Evolutionary conservation across 2,113 vertebrate genomes (phyloP), one percentile per base, ranked within the genome.

Genomic region (Ctenodactylus gundi): DNA sequence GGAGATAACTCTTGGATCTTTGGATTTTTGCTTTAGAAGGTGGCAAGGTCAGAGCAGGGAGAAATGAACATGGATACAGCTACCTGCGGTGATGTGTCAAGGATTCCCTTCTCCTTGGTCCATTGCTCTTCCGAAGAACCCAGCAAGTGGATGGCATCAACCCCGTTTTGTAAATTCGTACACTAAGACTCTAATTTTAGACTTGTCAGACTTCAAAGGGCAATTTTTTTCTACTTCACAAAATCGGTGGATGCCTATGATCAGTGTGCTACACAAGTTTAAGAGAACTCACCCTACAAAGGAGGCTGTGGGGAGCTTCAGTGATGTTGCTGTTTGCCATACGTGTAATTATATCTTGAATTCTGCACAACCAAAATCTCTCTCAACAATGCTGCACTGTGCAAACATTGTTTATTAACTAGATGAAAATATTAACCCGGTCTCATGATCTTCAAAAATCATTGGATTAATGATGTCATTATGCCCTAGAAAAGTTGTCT

Each of bases 401-500:
- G 62, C 8, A 64, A 41, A 77, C 20, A 60, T 25, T 46, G 39
- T 85, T 41, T 51, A 34, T 36, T n/a, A n/a, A n/a, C n/a, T 83
- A 64, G n/a, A 13, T 72, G 27, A 89, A 86, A 87, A 82, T 80
- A 83, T n/a, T 55, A 70, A 78, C 5, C 39, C 11, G 7, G 23
- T 25, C 15, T 29, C 21, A 41, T 86, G 14, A 31, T 27, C 44
- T 78, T 70, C 36, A 39, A 31, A 77, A 80, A 70, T 76, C 25
- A 57, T 67, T 86, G 41, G 67, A 49, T 57, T 80, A 44, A 84
- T 34, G 60, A 62, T 65, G 34, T 34, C 64, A 67, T 64, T 55
- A 51, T 80, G 90, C 36, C 25, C 27, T 65, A 95, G 57, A 87
- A 95, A 93, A 39, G 64, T 3, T n/a, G 4, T 12, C 86, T 94